Evolutionary conservation across 2,888 invertebrate genomes (phyloP), one percentile per base, ranked within the genome.

Genomic region (Agelastica alni): DNA sequence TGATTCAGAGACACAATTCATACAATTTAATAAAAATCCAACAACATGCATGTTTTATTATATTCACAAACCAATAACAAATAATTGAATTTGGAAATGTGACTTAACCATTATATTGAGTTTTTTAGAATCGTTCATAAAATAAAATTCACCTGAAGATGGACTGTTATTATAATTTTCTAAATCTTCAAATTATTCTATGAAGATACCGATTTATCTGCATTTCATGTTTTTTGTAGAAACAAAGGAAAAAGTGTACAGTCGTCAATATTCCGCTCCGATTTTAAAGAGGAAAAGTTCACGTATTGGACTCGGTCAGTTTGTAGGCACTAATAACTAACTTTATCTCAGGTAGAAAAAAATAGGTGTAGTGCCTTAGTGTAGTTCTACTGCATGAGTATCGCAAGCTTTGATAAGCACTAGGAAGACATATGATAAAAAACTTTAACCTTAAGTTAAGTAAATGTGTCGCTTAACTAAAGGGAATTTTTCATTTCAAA

Each of bases 211-310:
- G n/a, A n/a, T n/a, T n/a, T n/a, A n/a, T n/a, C n/a, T n/a, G 34
- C 37, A 37, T 51, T 28, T 36, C 43, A 18, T 14, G 20, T 34
- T 37, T 47, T 49, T 53, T 45, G 5, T 62, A 70, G 77, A 75
- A 65, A 69, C 82, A 80, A 91, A 90, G 75, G 93, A 93, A 77
- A 92, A 91, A 77, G 85, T 90, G 64, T 91, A 92, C 78, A 89
- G 85, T 69, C 87, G 96, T 5, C 96, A 96, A 80, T 91, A 93
- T 76, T 96, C 96, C 13, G 96, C 96, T 37, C 96, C 96, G n/a
- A 87, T 95, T 71, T 83, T 96, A 68, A 93, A 93, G 79, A 84
- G 94, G 78, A 94, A 93, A 82, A 92, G 90, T 65, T 94, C 94
- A 60, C 88, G 91, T 68, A 92, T 96, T 78, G 93, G 93, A 67